Percentiles rank a stretch among this genome's conserved stretches.
Conservation (phyloP, 2,113 vertebrate genomes). For the Trochalopteron elliotii region DNA sequence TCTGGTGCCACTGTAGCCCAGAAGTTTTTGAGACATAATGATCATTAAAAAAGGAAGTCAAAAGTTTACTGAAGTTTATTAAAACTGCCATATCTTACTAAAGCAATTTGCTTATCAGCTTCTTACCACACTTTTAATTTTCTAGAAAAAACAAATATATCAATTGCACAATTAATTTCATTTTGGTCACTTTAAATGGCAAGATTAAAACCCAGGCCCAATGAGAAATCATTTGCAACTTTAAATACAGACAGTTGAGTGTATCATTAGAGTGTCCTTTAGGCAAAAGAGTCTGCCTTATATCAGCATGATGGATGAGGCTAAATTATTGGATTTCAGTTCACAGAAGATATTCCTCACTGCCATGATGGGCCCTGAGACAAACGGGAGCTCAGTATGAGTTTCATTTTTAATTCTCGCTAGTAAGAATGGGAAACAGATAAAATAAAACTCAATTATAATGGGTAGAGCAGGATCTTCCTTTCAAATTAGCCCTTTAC, state of each 20-base stretch:
- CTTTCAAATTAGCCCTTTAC: background rate
- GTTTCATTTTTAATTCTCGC: conserved; percentile 21
- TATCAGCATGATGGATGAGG: background rate
- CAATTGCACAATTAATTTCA: background rate
- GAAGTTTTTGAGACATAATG: background rate
- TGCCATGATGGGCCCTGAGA: background rate
- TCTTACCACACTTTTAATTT: conserved; percentile 13
- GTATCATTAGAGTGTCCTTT: background rate
- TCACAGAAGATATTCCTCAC: background rate
- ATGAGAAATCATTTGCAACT: background rate
- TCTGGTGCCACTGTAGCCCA: background rate
- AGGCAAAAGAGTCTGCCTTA: background rate
- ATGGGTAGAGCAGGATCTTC: background rate
- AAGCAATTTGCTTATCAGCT: background rate
- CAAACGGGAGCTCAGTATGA: background rate
- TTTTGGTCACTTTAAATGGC: background rate
- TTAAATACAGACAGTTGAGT: background rate
- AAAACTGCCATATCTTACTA: background rate
- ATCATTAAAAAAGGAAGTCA: background rate
- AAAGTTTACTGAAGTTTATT: conserved; percentile 2
- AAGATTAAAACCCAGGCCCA: background rate
- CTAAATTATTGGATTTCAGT: background rate
- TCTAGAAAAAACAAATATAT: background rate
- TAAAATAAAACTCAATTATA: conserved; percentile 1
- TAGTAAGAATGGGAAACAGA: background rate